Percentiles rank a stretch among this genome's conserved stretches.
phyloP scores from a whole-genome alignment of 2,113 vertebrate genomes.

The Megaceryle maxima region DNA sequence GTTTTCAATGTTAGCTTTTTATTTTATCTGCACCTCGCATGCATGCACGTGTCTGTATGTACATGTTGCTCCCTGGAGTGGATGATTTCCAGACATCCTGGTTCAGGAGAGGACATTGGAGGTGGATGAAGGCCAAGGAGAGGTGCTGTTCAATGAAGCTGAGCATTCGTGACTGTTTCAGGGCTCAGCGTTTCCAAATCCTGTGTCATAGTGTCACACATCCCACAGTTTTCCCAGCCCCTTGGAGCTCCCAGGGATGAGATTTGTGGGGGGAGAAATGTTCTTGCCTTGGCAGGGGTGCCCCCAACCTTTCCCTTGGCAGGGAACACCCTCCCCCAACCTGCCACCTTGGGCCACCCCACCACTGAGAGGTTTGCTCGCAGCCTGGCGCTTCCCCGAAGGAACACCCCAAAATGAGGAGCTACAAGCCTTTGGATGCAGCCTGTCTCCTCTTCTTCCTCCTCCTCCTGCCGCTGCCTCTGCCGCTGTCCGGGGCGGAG shows the following conservation, averaged over 20 bases:
- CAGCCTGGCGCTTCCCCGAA: background rate
- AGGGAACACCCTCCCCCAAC: background rate
- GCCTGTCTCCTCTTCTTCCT: background rate
- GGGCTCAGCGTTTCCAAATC: background rate
- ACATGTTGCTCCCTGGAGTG: fast-evolving
- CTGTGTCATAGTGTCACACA: fast-evolving
- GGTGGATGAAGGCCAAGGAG: background rate
- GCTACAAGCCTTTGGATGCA: background rate
- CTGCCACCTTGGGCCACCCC: background rate
- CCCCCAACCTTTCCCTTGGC: background rate
- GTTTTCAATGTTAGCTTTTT: background rate
- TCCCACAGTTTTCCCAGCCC: background rate
- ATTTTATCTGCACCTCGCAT: background rate
- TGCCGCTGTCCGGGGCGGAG: slow-evolving; percentile 15
- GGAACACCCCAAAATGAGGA: background rate
- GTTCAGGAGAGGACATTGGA: background rate
- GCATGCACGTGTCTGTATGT: too few relatives aligned
- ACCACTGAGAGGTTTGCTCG: fast-evolving
- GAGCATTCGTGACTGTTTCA: fast-evolving
- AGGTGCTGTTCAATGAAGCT: background rate
- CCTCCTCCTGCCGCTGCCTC: background rate
- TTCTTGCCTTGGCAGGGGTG: fast-evolving
- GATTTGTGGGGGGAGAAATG: fast-evolving
- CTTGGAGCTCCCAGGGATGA: background rate
- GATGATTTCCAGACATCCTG: too few relatives aligned